Evolutionary conservation across 2,113 vertebrate species (phyloP), one percentile per base, ranked within the genome.

Genomic region (Micromys minutus): DNA sequence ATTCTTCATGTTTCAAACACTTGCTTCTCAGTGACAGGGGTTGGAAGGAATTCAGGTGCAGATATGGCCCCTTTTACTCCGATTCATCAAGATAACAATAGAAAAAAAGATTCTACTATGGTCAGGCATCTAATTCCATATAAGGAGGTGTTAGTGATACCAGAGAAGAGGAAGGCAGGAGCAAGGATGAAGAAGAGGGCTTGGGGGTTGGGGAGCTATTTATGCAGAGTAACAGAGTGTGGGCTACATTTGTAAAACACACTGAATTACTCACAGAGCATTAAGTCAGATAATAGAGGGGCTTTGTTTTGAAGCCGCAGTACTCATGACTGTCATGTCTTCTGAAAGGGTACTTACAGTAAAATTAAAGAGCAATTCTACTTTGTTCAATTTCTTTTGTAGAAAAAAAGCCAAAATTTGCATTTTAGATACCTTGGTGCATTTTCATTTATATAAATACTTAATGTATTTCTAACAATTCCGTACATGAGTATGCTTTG

Each of bases 351-450:
- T 3, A 75, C 0, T 22, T 39, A 67, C 4, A 89, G 10, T 34
- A 87, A 89, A 89, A 76, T 12, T 16, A 87, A 79, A 93, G 34
- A 84, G 13, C 90, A 77, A 93, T 96, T n/a, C 2, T 79, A 12
- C 24, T 91, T 91, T 47, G 1, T 91, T 85, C 22, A 76, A 19
- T 55, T 80, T 89, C n/a, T n/a, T 94, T 13, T 79, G 22, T n/a
- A 89, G 24, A 63, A 31, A 57, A 93, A 52, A 74, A 19, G 0
- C 1, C 76, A 45, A 21, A 59, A 61, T 93, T 90, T 94, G 24
- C 65, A 91, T 34, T 63, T 95, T 93, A 90, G 3, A 29, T 45
- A 7, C 2, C 63, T 88, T 90, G 93, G 3, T 81, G 21, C 16
- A 22, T 26, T n/a, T 55, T 57, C 39, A 26, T 81, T 81, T 13